These are phyloP conservation scores for Oreochromis spilurus DNA, from an alignment of 2,113 vertebrate genomes.

Conservation along the genomic window DNA sequence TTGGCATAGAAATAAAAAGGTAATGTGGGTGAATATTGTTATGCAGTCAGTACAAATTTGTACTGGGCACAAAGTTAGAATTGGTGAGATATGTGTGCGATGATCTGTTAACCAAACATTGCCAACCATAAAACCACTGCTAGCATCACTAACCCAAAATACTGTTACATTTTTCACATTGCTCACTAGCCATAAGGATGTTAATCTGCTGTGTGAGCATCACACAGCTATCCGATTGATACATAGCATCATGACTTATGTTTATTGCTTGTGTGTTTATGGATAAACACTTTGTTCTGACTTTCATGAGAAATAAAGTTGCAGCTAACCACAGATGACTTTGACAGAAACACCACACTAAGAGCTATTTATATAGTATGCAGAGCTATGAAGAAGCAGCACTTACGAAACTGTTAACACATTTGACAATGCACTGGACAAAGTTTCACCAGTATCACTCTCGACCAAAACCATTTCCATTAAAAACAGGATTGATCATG, in stretches of 20 bases:
- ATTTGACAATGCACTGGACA: rapidly evolving
- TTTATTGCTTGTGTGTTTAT: neutral
- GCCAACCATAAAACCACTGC: neutral
- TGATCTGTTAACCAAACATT: rapidly evolving
- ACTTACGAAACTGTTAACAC: neutral
- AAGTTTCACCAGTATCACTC: neutral
- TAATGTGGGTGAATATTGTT: too few relatives aligned
- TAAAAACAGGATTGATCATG: too few relatives aligned
- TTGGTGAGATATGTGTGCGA: too few relatives aligned
- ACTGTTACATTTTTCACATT: rapidly evolving
- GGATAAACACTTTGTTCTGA: neutral
- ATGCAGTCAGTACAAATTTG: too few relatives aligned
- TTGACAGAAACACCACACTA: neutral
- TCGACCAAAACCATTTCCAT: neutral
- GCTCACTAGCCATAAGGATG: neutral
- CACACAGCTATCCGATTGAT: rapidly evolving
- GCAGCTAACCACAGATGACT: neutral
- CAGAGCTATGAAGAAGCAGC: neutral
- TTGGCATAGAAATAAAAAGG: too few relatives aligned
- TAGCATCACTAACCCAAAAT: neutral
- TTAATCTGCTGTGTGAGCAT: neutral
- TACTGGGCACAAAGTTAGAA: too few relatives aligned
- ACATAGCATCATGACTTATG: neutral
- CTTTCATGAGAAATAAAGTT: neutral
- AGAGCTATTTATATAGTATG: neutral